Evolutionary conservation across 1,140 invertebrate genomes (phyloP).

Genomic region (Caenorhabditis elegans): DNA sequence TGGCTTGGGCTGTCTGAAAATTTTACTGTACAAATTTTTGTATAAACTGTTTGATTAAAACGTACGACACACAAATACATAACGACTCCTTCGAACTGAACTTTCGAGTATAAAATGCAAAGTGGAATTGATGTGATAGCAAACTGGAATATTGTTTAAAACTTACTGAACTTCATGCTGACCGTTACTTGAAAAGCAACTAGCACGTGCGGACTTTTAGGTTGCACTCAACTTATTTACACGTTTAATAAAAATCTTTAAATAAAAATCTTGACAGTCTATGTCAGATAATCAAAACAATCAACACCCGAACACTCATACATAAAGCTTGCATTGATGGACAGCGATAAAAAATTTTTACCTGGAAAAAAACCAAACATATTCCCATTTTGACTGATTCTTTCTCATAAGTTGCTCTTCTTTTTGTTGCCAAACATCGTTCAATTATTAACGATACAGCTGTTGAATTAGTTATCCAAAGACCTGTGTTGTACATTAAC

Average conservation of each 20-base stretch:
- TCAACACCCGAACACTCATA: no score
- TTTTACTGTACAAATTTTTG: not conserved
- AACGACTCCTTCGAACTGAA: not conserved
- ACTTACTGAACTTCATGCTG: no score
- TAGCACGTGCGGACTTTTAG: no score
- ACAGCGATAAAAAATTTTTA: not conserved
- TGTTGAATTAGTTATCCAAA: not conserved
- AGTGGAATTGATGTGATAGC: not conserved
- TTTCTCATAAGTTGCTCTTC: not conserved
- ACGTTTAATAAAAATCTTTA: no score
- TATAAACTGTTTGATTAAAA: not conserved
- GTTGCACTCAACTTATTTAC: no score
- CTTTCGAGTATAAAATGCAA: not conserved
- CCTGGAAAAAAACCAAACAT: not conserved
- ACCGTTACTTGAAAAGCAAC: no score
- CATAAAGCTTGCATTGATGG: no score
- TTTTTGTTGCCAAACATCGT: not conserved
- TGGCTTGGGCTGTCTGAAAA: slow-evolving; percentile 5
- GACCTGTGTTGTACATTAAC: not conserved
- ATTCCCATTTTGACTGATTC: not conserved
- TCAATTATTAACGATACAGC: not conserved
- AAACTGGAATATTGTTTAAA: slow-evolving; percentile 1
- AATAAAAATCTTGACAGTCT: no score
- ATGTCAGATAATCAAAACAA: no score
- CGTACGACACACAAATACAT: not conserved